Evolutionary conservation across 2,888 invertebrate species (phyloP).

Genomic region (Acanthosepion pharaonis): DNA sequence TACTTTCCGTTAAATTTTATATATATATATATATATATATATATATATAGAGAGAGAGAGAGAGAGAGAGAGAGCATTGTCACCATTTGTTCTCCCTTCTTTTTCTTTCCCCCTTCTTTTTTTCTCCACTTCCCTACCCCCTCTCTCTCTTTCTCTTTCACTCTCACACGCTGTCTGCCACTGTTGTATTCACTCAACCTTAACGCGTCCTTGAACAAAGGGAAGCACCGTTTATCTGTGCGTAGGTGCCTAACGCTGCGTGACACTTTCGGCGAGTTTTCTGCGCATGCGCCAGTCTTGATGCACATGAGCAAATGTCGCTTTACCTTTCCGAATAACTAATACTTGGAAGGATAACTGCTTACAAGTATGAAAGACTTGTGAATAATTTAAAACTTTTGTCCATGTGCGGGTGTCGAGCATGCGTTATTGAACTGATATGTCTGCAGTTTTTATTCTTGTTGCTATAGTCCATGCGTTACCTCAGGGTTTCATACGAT

Average conservation of each 20-base stretch:
- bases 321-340: background rate
- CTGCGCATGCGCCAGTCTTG: background rate
- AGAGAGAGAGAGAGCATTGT: background rate
- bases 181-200: background rate
- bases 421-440: background rate
- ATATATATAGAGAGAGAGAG: background rate
- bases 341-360: background rate
- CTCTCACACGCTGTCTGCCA: background rate
- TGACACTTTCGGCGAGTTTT: background rate
- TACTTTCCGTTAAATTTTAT: no score
- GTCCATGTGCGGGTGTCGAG: background rate
- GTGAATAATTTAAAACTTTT: background rate
- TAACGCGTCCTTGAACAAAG: conserved; percentile 14
- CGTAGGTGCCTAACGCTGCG: background rate
- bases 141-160: no score
- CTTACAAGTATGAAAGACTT: background rate
- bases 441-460: background rate
- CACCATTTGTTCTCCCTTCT: background rate
- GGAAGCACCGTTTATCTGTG: background rate
- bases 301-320: background rate
- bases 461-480: no score
- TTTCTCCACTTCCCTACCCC: no score
- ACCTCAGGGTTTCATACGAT: no score
- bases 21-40: background rate
- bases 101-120: no score